Evolutionary conservation across 2,113 vertebrate genomes (phyloP).

Genomic region (Nipponia nippon): DNA sequence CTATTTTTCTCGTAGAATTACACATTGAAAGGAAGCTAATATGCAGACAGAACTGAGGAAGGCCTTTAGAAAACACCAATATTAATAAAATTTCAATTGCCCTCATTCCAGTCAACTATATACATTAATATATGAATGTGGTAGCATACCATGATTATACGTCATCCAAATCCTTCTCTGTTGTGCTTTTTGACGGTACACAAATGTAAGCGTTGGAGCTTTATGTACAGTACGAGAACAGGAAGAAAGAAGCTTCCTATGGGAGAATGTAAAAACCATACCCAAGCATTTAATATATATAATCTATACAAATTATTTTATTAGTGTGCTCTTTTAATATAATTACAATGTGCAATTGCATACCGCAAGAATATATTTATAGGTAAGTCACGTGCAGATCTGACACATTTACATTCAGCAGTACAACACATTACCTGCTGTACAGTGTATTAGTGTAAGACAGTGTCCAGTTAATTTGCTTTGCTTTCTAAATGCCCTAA

Average conservation of each 20-base stretch:
- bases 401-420: conserved; percentile 67
- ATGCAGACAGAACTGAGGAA: conserved; percentile 71
- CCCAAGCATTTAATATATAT: conserved; percentile 80
- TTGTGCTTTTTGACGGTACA: conserved; percentile 58
- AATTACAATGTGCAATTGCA: conserved; percentile 82
- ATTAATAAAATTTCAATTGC: conserved; percentile 67
- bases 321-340: conserved; percentile 84
- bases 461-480: conserved; percentile 48
- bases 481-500: conserved; percentile 38
- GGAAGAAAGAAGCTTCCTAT: conserved; percentile 71
- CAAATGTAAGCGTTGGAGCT: conserved; percentile 54
- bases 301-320: conserved; percentile 82
- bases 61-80: conserved; percentile 67
- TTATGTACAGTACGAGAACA: conserved; percentile 65
- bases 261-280: conserved; percentile 78
- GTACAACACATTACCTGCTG: conserved; percentile 56
- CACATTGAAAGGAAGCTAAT: conserved; percentile 72
- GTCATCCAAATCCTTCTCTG: conserved; percentile 7
- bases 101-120: conserved; percentile 68
- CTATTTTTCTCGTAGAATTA: conserved; percentile 63
- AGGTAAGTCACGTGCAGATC: conserved; percentile 66
- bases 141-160: conserved; percentile 39
- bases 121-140: conserved; percentile 59
- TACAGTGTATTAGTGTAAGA: conserved; percentile 28
- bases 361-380: conserved; percentile 74